A percentile compares a stretch with the other conserved stretches of the same genome.
phyloP scores from a whole-genome alignment of 2,113 vertebrate genomes.

The Melanocharis versteri region DNA sequence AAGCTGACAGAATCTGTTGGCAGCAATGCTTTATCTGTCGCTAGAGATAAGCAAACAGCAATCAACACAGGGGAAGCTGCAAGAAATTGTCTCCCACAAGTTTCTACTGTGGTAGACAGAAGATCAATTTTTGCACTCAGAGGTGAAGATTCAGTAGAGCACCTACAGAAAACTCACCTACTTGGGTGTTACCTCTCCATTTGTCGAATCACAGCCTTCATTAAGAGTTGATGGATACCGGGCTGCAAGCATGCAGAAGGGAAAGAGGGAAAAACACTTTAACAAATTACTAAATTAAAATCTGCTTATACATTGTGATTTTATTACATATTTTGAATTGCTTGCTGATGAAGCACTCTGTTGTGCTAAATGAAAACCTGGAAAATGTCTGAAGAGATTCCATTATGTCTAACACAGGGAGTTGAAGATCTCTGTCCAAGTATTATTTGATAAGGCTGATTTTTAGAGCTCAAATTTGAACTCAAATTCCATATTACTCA shows the following conservation, averaged over 20 bases:
- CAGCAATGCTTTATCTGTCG: conserved; percentile 58
- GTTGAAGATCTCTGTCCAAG: background rate
- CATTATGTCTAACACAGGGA: background rate
- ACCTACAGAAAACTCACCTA: conserved; percentile 47
- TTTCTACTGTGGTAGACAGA: conserved; percentile 50
- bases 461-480: background rate
- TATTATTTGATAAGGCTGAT: background rate
- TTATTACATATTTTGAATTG: background rate
- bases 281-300: background rate
- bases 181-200: conserved; percentile 32
- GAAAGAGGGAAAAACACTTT: background rate
- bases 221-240: conserved; percentile 7
- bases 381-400: background rate
- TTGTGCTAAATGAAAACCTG: background rate
- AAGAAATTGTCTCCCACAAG: conserved; percentile 65
- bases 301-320: background rate
- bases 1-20: conserved; percentile 64
- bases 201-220: background rate
- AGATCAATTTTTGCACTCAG: conserved; percentile 66
- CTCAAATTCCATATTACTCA: background rate
- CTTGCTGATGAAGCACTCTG: background rate
- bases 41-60: conserved; percentile 63
- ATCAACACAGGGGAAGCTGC: conserved; percentile 65
- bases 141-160: conserved; percentile 57
- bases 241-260: background rate